These are phyloP conservation scores for Apis laboriosa DNA, from an alignment of 1,140 invertebrate genomes.

Conservation along the genomic window DNA sequence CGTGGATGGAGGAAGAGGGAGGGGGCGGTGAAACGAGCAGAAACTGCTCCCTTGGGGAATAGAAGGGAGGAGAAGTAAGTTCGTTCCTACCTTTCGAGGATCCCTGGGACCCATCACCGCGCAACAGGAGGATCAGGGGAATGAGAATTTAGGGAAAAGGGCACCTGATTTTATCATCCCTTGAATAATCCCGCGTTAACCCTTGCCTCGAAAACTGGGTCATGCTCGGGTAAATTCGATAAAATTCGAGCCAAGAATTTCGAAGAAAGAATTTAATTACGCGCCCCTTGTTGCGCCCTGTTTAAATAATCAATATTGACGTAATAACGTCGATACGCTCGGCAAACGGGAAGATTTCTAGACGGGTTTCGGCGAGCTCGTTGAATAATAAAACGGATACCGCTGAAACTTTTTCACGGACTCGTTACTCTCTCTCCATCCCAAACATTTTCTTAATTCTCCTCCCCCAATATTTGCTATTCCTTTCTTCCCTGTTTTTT, in stretches of 20 bases:
- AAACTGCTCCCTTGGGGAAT: constrained; percentile 48
- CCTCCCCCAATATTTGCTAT: not conserved
- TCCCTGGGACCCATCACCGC: no score
- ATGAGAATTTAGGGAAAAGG: no score
- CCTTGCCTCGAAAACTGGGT: no score
- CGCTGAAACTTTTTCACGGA: constrained; percentile 6
- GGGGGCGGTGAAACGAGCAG: constrained; percentile 43
- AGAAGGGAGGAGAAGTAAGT: constrained; percentile 14
- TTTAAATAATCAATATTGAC: constrained; percentile 50
- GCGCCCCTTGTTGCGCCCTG: not conserved
- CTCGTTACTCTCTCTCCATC: not conserved
- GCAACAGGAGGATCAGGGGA: no score
- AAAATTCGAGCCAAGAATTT: no score
- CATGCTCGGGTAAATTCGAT: no score
- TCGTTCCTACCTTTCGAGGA: constrained; percentile 2
- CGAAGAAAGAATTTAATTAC: constrained; percentile 46
- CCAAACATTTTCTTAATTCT: constrained; percentile 29
- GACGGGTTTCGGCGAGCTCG: not conserved
- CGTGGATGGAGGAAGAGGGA: not conserved
- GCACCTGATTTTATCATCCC: no score
- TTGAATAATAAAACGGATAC: constrained; percentile 36
- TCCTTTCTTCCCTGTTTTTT: not conserved
- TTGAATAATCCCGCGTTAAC: no score
- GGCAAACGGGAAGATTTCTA: constrained; percentile 7
- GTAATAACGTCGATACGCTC: constrained; percentile 34